These are phyloP conservation scores for Siphlonurus alternatus DNA, from an alignment of 2,888 invertebrate genomes.

Conservation along the genomic window DNA sequence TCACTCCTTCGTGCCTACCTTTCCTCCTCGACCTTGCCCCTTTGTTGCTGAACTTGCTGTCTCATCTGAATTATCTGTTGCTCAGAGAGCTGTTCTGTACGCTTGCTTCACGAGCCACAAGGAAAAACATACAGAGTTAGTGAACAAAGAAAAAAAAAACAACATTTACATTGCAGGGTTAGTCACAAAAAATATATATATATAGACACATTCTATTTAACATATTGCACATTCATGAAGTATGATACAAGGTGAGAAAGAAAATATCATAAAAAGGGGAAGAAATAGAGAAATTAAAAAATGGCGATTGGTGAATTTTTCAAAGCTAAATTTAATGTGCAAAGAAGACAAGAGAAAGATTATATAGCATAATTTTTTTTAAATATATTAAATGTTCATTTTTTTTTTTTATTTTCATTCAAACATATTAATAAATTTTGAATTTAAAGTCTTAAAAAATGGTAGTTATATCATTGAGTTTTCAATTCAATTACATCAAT, in stretches of 20 bases:
- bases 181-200: neutral
- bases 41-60: slow-evolving; percentile 58
- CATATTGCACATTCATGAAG: neutral
- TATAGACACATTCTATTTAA: neutral
- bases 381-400: neutral
- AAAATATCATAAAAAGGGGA: neutral
- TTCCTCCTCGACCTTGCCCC: slow-evolving; percentile 65
- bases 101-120: slow-evolving; percentile 27
- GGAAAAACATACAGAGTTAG: slow-evolving; percentile 8
- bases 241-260: neutral
- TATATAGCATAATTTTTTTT: neutral
- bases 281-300: neutral
- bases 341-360: neutral
- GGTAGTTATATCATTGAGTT: too few relatives aligned
- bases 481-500: too few relatives aligned
- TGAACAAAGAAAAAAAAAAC: slow-evolving; percentile 6
- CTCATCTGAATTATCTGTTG: slow-evolving; percentile 68
- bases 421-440: too few relatives aligned
- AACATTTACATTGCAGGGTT: neutral
- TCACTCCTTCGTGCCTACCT: too few relatives aligned
- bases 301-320: neutral
- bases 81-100: slow-evolving; percentile 57
- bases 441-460: too few relatives aligned
- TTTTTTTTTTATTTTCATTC: neutral
- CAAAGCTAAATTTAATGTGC: neutral